Evolutionary conservation across 2,888 invertebrate genomes (phyloP).

Genomic region (Lithophane semibrunnea): DNA sequence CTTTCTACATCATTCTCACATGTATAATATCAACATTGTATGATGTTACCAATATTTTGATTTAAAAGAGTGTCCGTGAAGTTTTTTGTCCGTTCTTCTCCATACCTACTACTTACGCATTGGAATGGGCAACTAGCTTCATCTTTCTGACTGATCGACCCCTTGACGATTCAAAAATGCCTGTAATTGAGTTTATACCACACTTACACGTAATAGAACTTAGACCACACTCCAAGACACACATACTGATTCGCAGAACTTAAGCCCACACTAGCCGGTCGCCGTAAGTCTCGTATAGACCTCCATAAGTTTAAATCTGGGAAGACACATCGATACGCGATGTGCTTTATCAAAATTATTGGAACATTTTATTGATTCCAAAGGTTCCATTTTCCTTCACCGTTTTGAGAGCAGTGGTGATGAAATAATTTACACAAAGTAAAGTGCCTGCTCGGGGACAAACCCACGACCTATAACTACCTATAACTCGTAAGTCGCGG

Average conservation of each 20-base stretch:
- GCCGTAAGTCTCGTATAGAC: conserved; percentile 37
- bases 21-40: not conserved
- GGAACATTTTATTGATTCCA: not conserved
- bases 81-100: not conserved
- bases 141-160: not conserved
- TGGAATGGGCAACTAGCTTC: not conserved
- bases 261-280: conserved; percentile 42
- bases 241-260: conserved; percentile 56
- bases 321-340: conserved; percentile 19
- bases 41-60: not conserved
- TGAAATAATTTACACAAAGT: not conserved
- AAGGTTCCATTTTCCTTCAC: not conserved
- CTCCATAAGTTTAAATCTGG: conserved; percentile 30
- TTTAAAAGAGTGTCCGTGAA: not conserved
- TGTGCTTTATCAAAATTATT: conserved; percentile 20
- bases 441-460: no score
- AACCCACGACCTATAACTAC: not conserved
- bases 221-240: conserved; percentile 47
- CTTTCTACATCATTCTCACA: not conserved
- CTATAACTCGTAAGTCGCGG: not conserved
- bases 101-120: not conserved
- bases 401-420: not conserved
- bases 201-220: no score
- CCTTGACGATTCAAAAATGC: not conserved
- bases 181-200: not conserved